Percentiles rank a stretch among this genome's conserved stretches.
Evolutionary conservation across 2,888 invertebrate genomes (phyloP).

Genomic region (Nipponacmea schrenckii): DNA sequence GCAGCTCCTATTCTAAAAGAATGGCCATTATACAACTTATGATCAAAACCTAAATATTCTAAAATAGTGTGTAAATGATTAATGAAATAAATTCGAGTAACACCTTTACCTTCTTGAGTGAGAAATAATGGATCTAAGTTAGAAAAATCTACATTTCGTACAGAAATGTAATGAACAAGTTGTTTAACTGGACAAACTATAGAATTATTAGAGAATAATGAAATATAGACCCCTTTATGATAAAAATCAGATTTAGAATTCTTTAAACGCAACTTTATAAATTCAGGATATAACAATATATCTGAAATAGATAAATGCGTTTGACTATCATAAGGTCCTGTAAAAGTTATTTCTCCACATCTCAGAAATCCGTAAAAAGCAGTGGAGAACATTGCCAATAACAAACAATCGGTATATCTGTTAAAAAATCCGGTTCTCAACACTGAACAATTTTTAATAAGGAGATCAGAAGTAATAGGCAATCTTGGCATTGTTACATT

Average conservation of each 20-base stretch:
- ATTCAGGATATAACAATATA: too few relatives aligned
- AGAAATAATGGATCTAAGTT: not conserved
- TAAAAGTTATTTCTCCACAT: constrained; percentile 17
- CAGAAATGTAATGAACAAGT: not conserved
- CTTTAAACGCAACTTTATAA: not conserved
- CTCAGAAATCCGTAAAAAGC: constrained; percentile 18
- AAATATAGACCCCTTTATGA: not conserved
- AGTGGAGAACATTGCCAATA: not conserved
- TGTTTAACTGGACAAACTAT: constrained; percentile 4
- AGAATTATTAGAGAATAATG: not conserved
- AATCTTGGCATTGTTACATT: not conserved
- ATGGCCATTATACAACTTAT: not conserved
- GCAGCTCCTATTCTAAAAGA: not conserved
- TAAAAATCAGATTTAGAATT: constrained; percentile 16
- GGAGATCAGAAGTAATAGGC: not conserved
- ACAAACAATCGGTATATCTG: constrained; percentile 5
- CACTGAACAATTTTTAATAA: not conserved
- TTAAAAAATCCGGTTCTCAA: not conserved
- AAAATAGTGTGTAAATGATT: not conserved
- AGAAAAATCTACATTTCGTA: not conserved
- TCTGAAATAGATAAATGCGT: not conserved
- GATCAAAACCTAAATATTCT: not conserved
- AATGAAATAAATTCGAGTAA: not conserved
- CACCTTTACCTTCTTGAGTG: not conserved
- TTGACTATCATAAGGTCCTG: not conserved